Conservation (phyloP, 2,888 invertebrate species). For the Drosophila mimetica region DNA sequence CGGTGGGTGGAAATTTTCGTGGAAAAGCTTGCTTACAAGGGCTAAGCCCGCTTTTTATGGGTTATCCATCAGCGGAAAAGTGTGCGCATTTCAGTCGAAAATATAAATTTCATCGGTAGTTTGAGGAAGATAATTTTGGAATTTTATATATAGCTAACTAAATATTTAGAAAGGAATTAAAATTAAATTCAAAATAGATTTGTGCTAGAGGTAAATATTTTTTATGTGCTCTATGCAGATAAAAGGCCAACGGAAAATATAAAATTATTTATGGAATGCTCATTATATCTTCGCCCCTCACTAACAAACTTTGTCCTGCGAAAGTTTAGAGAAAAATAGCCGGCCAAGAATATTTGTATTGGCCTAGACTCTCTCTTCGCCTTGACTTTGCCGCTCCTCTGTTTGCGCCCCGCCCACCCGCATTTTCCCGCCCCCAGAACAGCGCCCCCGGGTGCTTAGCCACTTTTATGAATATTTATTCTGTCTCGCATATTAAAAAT, state of each 20-base stretch:
- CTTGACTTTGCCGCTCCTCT: conserved; percentile 40
- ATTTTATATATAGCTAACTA: background rate
- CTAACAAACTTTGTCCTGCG: background rate
- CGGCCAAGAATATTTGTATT: conserved; percentile 5
- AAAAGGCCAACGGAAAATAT: too few relatives aligned
- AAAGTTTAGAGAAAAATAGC: background rate
- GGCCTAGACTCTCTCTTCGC: conserved; percentile 12
- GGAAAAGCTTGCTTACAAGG: conserved; percentile 31
- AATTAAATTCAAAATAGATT: too few relatives aligned
- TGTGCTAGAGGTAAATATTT: background rate
- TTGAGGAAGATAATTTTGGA: background rate
- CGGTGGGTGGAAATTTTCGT: conserved; percentile 10
- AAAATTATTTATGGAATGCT: background rate
- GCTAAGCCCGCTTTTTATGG: conserved; percentile 30
- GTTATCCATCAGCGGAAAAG: conserved; percentile 29
- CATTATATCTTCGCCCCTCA: background rate
- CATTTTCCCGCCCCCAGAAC: background rate
- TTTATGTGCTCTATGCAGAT: too few relatives aligned
- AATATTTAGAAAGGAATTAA: background rate
- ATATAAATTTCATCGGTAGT: background rate
- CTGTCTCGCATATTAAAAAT: conserved; percentile 76
- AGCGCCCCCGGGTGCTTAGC: conserved; percentile 23
- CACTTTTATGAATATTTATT: conserved; percentile 79
- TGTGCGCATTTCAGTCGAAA: background rate
- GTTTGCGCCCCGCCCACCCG: conserved; percentile 3